phyloP scores from a whole-genome alignment of 2,888 invertebrate genomes.

The Euzetes globulus region DNA sequence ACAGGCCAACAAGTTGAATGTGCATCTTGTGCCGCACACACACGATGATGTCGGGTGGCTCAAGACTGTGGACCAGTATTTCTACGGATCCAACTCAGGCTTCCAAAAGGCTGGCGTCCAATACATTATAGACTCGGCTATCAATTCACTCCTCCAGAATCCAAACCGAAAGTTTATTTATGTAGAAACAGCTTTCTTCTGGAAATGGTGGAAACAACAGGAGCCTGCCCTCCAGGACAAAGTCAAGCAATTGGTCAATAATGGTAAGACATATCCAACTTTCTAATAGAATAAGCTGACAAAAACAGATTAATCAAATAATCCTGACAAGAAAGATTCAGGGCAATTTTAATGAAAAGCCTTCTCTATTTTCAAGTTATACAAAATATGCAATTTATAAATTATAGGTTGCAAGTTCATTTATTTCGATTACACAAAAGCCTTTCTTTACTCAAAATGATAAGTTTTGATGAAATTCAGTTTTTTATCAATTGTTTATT shows the following conservation, averaged over 20 bases:
- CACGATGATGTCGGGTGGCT: constrained; percentile 94
- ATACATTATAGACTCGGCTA: constrained; percentile 77
- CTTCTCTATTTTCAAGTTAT: too few relatives aligned
- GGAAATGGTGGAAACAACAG: constrained; percentile 74
- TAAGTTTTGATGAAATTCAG: too few relatives aligned
- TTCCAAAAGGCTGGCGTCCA: constrained; percentile 72
- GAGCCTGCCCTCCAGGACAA: constrained; percentile 41
- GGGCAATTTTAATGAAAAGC: too few relatives aligned
- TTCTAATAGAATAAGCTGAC: too few relatives aligned
- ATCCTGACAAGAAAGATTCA: too few relatives aligned
- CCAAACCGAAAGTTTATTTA: constrained; percentile 62
- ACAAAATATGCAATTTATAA: too few relatives aligned
- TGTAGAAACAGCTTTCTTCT: constrained; percentile 79
- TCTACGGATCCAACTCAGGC: constrained; percentile 55
- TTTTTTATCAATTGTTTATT: too few relatives aligned
- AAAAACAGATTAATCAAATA: too few relatives aligned
- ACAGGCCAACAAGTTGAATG: constrained; percentile 66
- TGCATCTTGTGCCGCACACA: constrained; percentile 73
- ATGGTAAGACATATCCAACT: too few relatives aligned
- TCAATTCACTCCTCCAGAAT: constrained; percentile 63
- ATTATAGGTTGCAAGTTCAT: too few relatives aligned
- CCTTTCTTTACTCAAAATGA: too few relatives aligned
- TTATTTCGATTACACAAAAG: too few relatives aligned
- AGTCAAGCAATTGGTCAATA: constrained; percentile 60
- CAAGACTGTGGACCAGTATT: constrained; percentile 88